Evolutionary conservation across 2,888 invertebrate species (phyloP), one percentile per base, ranked within the genome.

Genomic region (Yponomeuta sedellus): DNA sequence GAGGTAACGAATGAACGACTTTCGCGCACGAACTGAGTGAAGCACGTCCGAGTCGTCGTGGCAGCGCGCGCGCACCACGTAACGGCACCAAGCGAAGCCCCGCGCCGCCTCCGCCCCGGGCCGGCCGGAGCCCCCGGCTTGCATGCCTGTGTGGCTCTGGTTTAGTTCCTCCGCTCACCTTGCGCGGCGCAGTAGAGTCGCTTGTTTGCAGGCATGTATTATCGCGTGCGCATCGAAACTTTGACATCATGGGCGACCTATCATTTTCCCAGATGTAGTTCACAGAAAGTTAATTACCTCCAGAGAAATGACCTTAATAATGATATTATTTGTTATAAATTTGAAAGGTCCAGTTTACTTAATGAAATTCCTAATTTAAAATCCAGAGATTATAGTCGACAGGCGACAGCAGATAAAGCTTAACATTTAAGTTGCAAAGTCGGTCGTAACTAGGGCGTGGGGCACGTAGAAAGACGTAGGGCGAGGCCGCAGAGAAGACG

Each of bases 21-120:
- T 90, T 90, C 90, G 89, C 89, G 89, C 88, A 89, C 87, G 88
- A 87, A 89, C 88, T 90, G 91, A 88, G 86, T 88, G 90, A 89
- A 89, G 87, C 88, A 87, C 88, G 89, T 88, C 87, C 88, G 88
- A 20, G 64, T 61, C 64, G 82, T 89, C 89, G 89, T 87, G 88
- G 80, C 81, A 79, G 71, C 74, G 62, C 82, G 82, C 83, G 79
- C 81, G 83, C 85, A 81, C 79, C 81, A 82, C 85, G 85, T 85
- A 85, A 85, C 86, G 85, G 85, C 82, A 80, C 76, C 75, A 77
- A 80, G 71, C 77, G 34, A 64, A 57, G 67, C 63, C 63, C 67
- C 10, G 69, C 64, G 69, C 64, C 44, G 73, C 70, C 72, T 75
- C 74, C 73, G 75, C 72, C 70, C 66, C 62, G 57, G 44, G 44